Percentiles rank a stretch among this genome's conserved stretches.
These are phyloP conservation scores for Pygoscelis antarcticus DNA, from an alignment of 2,113 vertebrate genomes.

Conservation along the genomic window DNA sequence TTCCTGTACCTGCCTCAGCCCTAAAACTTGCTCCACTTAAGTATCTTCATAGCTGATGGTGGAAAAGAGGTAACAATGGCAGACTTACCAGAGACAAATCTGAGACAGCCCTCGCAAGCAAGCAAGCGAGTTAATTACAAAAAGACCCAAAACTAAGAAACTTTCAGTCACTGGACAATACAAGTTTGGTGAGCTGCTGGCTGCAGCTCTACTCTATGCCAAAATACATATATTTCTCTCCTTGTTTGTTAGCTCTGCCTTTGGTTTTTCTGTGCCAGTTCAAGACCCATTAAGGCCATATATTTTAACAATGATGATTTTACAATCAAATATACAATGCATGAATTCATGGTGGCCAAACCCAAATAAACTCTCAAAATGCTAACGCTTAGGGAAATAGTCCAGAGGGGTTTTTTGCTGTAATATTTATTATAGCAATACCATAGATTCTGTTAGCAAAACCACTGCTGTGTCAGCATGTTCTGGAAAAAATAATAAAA, in stretches of 20 bases:
- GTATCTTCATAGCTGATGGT: not conserved
- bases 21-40: not conserved
- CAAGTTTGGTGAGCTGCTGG: not conserved
- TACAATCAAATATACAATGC: constrained; percentile 10
- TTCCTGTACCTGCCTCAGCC: not conserved
- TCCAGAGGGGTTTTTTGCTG: not conserved
- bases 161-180: not conserved
- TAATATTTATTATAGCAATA: constrained; percentile 65
- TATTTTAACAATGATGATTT: constrained; percentile 54
- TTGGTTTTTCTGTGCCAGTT: constrained; percentile 4
- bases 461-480: constrained; percentile 16
- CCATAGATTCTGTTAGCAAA: constrained; percentile 42
- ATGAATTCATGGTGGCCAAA: constrained; percentile 51
- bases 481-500: constrained; percentile 58
- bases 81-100: not conserved
- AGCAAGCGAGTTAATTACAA: not conserved
- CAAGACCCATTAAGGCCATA: constrained; percentile 21
- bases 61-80: not conserved
- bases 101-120: not conserved
- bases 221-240: not conserved
- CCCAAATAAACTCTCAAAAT: constrained; percentile 35
- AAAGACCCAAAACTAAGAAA: not conserved
- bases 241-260: not conserved
- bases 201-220: not conserved
- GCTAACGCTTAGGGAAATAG: constrained; percentile 29